Base-by-base conservation (phyloP, 2,888 invertebrate species). In the Diaperis boleti region DNA sequence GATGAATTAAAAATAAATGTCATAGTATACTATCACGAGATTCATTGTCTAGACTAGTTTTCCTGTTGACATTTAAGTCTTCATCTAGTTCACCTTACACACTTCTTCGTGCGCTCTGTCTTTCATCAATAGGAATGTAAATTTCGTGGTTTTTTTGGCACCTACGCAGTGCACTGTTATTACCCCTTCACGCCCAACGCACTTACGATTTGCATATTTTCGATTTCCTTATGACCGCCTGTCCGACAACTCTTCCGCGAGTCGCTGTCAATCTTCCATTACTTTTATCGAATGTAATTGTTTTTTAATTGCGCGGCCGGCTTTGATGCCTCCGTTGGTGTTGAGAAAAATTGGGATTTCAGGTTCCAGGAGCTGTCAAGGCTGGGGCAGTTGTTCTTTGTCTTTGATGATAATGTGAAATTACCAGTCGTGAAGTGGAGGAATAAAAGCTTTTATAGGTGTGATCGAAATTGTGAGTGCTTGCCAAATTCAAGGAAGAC, bases 31-130 rank as follows among this genome's bases (percentile, higher is more conserved):
- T 57, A 57, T 37, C 35, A 37, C 45, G 45, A 45, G 57, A 45
- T 57, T 57, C 57, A 57, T 57, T 57, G 57, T 57, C 57, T 57
- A 57, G 57, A 57, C 57, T 45, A 57, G 57, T 57, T 57, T 57
- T 57, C 57, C 57, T 57, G 57, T 57, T 57, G 57, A 57, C 57
- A 57, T 57, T 57, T 57, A 15, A 37, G 57, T 57, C 57, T 57
- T 57, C 57, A 57, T 57, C 57, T 47, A 57, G 57, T 57, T 57
- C 18, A 57, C 57, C 57, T 57, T 57, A 55, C 17, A 14, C 14
- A 11, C 6, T 37, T n/a, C 10, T 15, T 13, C 45, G 26, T 41
- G 18, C n/a, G 17, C 29, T 49, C 33, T 15, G 29, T 45, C 29
- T 11, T 5, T 6, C 18, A 45, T 26, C 49, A 11, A 33, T 49